Conservation (phyloP, 2,113 vertebrate species). For the Amphiprion ocellaris region DNA sequence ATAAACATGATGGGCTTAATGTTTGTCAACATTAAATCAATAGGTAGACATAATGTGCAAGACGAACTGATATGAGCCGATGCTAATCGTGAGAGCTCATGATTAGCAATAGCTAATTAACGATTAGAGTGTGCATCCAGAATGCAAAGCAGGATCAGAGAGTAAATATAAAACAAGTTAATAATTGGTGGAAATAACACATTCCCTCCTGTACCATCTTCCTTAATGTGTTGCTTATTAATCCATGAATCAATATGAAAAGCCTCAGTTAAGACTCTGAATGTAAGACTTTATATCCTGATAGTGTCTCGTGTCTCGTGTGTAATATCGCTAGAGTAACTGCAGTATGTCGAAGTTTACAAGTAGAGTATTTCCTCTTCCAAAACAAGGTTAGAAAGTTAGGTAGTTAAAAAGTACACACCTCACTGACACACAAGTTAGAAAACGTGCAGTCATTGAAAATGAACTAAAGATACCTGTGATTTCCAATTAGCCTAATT, state of each 20-base stretch:
- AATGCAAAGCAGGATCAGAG: constrained; percentile 16
- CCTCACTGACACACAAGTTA: too few species aligned
- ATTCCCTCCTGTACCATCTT: not conserved
- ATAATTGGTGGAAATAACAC: not conserved
- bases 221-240: not conserved
- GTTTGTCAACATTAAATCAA: constrained; percentile 22
- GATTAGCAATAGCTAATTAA: constrained; percentile 7
- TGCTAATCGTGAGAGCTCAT: not conserved
- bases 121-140: constrained; percentile 21
- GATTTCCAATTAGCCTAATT: too few species aligned
- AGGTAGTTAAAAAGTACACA: too few species aligned
- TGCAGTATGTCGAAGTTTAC: too few species aligned
- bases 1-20: not conserved
- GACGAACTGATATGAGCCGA: not conserved
- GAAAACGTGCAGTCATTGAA: too few species aligned
- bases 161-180: constrained; percentile 34
- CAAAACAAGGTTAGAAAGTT: too few species aligned
- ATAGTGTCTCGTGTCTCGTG: not conserved
- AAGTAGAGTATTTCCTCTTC: too few species aligned
- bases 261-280: not conserved
- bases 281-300: not conserved
- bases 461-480: too few species aligned
- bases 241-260: not conserved
- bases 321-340: too few species aligned
- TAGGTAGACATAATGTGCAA: not conserved